Conservation (phyloP, 2,797 vertebrate genomes). For the Gallinago nigripennis region DNA sequence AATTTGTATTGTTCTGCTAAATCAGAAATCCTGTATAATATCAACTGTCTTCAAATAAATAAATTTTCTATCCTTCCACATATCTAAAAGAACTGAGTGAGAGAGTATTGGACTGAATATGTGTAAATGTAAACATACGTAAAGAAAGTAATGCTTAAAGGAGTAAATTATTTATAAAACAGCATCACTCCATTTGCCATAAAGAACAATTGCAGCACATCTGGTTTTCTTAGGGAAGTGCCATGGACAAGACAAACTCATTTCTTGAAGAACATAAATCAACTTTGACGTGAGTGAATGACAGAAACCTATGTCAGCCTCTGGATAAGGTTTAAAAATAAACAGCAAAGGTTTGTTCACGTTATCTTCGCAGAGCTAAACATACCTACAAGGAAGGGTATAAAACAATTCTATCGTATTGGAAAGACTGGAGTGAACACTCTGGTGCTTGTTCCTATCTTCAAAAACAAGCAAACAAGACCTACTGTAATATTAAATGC, state of each 20-base stretch:
- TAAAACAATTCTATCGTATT: neutral
- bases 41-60: neutral
- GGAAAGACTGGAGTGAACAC: neutral
- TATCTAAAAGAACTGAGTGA: neutral
- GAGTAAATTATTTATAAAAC: neutral
- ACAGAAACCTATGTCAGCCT: neutral
- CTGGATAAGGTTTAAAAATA: neutral
- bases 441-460: neutral
- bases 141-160: neutral
- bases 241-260: neutral
- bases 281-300: neutral
- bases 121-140: neutral
- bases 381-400: neutral
- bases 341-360: neutral
- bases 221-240: neutral
- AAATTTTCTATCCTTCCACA: neutral
- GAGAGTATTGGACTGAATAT: too few relatives aligned
- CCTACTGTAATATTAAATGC: neutral
- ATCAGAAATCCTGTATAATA: neutral
- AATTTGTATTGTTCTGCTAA: fast-evolving
- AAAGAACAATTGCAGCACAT: neutral
- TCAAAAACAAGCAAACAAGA: neutral
- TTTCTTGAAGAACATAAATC: neutral
- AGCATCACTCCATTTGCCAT: neutral
- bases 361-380: neutral